Conservation (phyloP, 2,797 vertebrate species). For the Trichosurus vulpecula region DNA sequence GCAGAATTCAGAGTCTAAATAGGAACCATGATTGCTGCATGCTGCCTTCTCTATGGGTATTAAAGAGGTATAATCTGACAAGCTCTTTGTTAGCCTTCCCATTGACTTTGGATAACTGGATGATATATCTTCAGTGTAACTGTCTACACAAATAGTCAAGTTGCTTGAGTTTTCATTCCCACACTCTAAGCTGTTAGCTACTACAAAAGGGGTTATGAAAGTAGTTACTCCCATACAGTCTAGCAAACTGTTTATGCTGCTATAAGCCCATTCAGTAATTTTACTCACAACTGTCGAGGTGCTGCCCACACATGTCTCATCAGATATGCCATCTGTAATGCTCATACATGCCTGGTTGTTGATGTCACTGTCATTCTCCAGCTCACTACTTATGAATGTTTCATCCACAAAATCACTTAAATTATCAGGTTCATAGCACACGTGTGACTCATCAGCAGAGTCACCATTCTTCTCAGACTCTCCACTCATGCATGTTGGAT, state of each 20-base stretch:
- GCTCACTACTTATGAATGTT: slow-evolving; percentile 28
- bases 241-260: slow-evolving; percentile 38
- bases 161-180: slow-evolving; percentile 46
- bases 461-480: slow-evolving; percentile 48
- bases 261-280: slow-evolving; percentile 42
- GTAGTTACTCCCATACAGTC: slow-evolving; percentile 46
- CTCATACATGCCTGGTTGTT: slow-evolving; percentile 28
- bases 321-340: slow-evolving; percentile 11
- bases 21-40: background rate
- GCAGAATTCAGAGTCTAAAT: slow-evolving; percentile 66
- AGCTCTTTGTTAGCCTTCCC: slow-evolving; percentile 67
- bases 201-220: slow-evolving; percentile 36
- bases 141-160: slow-evolving; percentile 54
- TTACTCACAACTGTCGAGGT: slow-evolving; percentile 32
- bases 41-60: slow-evolving; percentile 68
- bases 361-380: slow-evolving; percentile 38
- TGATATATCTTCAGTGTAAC: background rate
- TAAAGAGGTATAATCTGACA: slow-evolving; percentile 61
- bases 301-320: slow-evolving; percentile 16
- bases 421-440: slow-evolving; percentile 48
- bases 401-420: slow-evolving; percentile 31
- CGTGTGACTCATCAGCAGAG: slow-evolving; percentile 35
- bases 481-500: slow-evolving; percentile 35
- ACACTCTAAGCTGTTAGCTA: slow-evolving; percentile 17
- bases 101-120: slow-evolving; percentile 56